phyloP scores from a whole-genome alignment of 1,140 invertebrate genomes.

The Drosophila elegans region DNA sequence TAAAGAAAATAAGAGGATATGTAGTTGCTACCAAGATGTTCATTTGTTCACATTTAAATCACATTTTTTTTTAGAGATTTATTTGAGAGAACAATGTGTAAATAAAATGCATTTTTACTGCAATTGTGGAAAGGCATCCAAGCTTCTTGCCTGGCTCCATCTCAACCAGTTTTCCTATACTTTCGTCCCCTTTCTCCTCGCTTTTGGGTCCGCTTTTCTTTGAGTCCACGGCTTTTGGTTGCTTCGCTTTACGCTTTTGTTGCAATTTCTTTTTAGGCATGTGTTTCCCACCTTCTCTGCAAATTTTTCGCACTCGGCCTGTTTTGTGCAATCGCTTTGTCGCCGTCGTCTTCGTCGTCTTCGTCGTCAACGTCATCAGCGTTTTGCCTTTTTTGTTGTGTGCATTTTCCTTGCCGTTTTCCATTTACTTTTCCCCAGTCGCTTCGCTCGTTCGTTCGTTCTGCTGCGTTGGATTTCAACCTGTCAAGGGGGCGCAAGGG shows the following conservation, averaged over 20 bases:
- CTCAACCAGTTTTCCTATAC: background rate
- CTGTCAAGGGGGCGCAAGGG: slow-evolving; percentile 64
- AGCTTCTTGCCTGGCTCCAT: slow-evolving; percentile 10
- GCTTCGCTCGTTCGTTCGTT: slow-evolving; percentile 63
- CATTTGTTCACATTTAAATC: no score
- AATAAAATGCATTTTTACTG: background rate
- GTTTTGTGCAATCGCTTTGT: slow-evolving; percentile 49
- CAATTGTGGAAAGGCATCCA: background rate
- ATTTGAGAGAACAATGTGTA: background rate
- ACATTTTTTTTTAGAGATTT: background rate
- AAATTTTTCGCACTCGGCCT: slow-evolving; percentile 72
- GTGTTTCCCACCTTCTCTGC: slow-evolving; percentile 31
- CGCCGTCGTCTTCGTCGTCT: background rate
- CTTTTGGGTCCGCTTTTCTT: slow-evolving; percentile 58
- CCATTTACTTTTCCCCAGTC: slow-evolving; percentile 72
- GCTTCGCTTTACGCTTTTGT: slow-evolving; percentile 37
- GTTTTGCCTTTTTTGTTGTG: slow-evolving; percentile 52
- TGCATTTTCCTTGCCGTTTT: slow-evolving; percentile 74
- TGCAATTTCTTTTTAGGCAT: slow-evolving; percentile 63
- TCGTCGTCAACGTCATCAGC: slow-evolving; percentile 43
- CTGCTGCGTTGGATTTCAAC: slow-evolving; percentile 82
- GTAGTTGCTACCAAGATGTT: no score
- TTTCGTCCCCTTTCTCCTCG: slow-evolving; percentile 7
- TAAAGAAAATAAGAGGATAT: background rate
- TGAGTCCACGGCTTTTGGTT: slow-evolving; percentile 32